A percentile compares a stretch with the other conserved stretches of the same genome.
phyloP scores from a whole-genome alignment of 2,113 vertebrate species.

The Triplophysa siluroides region DNA sequence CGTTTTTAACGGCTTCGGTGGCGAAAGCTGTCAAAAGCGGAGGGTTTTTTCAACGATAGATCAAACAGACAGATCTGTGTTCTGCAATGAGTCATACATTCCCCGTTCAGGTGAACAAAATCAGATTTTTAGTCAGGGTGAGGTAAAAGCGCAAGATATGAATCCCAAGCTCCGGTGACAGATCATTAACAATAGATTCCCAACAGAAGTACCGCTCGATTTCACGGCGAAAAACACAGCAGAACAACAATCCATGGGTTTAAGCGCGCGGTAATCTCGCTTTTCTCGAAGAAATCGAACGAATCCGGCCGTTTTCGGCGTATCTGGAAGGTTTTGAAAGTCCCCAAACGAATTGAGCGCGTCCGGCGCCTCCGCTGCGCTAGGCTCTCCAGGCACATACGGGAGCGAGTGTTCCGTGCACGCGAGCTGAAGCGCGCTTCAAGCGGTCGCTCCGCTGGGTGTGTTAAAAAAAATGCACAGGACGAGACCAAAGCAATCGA shows the following conservation, averaged over 20 bases:
- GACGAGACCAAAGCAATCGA: conserved; percentile 79
- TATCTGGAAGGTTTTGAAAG: conserved; percentile 53
- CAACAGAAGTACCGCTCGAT: conserved; percentile 57
- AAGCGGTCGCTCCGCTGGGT: conserved; percentile 57
- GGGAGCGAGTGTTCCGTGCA: conserved; percentile 52
- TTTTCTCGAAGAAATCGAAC: background rate
- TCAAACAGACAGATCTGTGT: conserved; percentile 35
- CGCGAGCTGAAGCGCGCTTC: conserved; percentile 59
- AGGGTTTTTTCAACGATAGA: conserved; percentile 42
- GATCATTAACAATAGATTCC: conserved; percentile 75
- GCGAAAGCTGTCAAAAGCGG: conserved; percentile 56
- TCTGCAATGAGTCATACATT: conserved; percentile 53
- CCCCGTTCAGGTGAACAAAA: conserved; percentile 34
- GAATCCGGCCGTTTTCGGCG: conserved; percentile 68
- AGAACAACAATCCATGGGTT: conserved; percentile 29
- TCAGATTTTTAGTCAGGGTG: conserved; percentile 63
- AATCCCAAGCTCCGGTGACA: conserved; percentile 72
- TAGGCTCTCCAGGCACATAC: conserved; percentile 70
- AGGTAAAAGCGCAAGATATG: conserved; percentile 59
- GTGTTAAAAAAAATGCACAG: conserved; percentile 64
- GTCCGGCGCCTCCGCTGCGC: conserved; percentile 65
- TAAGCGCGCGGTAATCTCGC: background rate
- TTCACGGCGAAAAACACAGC: conserved; percentile 55
- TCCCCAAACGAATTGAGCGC: conserved; percentile 57
- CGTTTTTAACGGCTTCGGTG: conserved; percentile 57